Evolutionary conservation across 2,888 invertebrate genomes (phyloP).

Genomic region (Tortrix viridana): DNA sequence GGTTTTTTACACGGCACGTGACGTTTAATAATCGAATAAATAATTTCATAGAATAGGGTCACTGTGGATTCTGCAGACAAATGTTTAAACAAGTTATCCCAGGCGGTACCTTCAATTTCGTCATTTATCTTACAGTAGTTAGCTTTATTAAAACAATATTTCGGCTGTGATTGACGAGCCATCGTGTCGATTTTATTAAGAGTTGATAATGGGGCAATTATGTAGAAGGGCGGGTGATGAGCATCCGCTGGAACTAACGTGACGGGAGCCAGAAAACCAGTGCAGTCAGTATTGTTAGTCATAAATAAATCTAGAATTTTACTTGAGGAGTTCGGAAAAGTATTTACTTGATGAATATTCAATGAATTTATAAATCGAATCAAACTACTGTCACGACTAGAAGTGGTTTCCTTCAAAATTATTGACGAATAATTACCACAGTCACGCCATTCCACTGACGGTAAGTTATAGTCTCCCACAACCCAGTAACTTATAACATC

Average conservation of each 20-base stretch:
- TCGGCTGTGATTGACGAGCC: not conserved
- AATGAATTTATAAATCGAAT: not conserved
- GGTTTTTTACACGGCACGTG: not conserved
- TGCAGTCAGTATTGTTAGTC: not conserved
- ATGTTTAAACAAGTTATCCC: not conserved
- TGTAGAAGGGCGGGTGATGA: slow-evolving; percentile 6
- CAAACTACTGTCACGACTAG: not conserved
- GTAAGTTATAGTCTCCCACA: slow-evolving; percentile 2
- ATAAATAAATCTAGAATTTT: slow-evolving; percentile 13
- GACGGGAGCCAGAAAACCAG: not conserved
- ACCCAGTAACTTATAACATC: slow-evolving; percentile 2
- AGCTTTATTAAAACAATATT: not conserved
- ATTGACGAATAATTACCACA: not conserved
- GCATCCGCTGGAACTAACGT: not conserved
- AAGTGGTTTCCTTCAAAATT: too few relatives aligned
- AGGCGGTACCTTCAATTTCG: not conserved
- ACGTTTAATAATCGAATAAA: not conserved
- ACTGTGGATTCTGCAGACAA: not conserved
- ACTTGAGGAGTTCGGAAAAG: not conserved
- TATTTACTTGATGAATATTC: not conserved
- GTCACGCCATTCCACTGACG: not conserved
- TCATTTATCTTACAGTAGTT: not conserved
- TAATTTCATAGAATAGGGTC: not conserved
- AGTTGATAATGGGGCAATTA: not conserved
- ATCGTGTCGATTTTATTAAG: not conserved